phyloP scores from a whole-genome alignment of 2,888 invertebrate species.

The Prosopocoilus inquinatus region DNA sequence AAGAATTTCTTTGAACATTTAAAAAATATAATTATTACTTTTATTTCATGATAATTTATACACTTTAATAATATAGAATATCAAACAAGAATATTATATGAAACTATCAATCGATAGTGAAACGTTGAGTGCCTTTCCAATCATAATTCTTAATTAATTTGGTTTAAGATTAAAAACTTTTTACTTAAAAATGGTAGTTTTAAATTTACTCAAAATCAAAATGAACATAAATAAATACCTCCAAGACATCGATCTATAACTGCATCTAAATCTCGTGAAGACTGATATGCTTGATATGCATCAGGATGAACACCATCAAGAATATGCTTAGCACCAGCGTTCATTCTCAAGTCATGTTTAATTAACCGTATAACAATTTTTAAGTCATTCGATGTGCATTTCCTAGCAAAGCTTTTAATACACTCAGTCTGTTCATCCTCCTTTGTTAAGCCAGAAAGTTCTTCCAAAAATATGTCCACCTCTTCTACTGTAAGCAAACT shows the following conservation, averaged over 20 bases:
- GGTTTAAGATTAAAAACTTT: no score
- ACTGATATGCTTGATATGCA: conserved; percentile 86
- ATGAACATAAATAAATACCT: neutral
- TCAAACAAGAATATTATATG: no score
- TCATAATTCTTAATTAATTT: no score
- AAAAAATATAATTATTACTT: no score
- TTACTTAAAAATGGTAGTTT: neutral
- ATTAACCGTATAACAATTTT: conserved; percentile 81
- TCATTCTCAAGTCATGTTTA: conserved; percentile 89
- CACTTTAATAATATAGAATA: no score
- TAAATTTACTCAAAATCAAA: neutral
- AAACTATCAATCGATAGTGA: no score
- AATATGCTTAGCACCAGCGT: conserved; percentile 90
- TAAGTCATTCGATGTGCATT: conserved; percentile 80
- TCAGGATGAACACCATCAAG: conserved; percentile 84
- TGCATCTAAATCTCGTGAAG: conserved; percentile 73
- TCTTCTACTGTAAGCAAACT: conserved; percentile 73
- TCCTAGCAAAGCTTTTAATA: conserved; percentile 69
- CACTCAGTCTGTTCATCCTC: conserved; percentile 84
- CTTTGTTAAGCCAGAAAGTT: conserved; percentile 72
- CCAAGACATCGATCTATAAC: conserved; percentile 58
- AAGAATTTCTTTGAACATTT: no score
- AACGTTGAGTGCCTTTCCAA: no score
- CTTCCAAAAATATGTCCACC: conserved; percentile 72
- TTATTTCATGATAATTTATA: no score